Conservation (phyloP, 2,888 invertebrate species). For the Notocelia uddmanniana region DNA sequence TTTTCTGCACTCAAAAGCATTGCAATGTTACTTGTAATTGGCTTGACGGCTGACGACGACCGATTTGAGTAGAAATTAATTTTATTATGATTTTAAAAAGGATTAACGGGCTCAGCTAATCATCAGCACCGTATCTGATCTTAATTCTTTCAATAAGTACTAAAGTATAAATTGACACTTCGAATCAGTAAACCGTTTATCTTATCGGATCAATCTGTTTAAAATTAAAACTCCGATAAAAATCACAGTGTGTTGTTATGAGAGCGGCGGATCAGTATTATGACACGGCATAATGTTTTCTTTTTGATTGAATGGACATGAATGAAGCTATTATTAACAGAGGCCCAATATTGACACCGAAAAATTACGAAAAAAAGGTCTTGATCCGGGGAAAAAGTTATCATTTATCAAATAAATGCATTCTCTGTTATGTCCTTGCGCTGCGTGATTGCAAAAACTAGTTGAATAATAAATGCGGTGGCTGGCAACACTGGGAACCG, state of each 20-base stretch:
- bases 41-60: constrained; percentile 77
- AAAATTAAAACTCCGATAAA: constrained; percentile 64
- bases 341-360: constrained; percentile 72
- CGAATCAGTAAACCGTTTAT: constrained; percentile 56
- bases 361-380: constrained; percentile 68
- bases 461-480: constrained; percentile 81
- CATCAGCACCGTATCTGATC: constrained; percentile 24
- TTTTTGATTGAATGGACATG: constrained; percentile 68
- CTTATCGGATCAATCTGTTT: constrained; percentile 67
- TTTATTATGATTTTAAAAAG: constrained; percentile 53
- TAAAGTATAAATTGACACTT: constrained; percentile 48
- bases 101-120: constrained; percentile 51
- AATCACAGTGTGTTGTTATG: constrained; percentile 67
- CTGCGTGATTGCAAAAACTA: constrained; percentile 84
- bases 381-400: constrained; percentile 65
- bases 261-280: constrained; percentile 62
- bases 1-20: constrained; percentile 80
- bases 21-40: constrained; percentile 83
- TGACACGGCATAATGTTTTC: constrained; percentile 68
- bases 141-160: constrained; percentile 46
- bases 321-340: constrained; percentile 67
- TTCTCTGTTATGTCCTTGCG: constrained; percentile 81
- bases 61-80: constrained; percentile 74
- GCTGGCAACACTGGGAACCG: constrained; percentile 80
- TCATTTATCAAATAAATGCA: constrained; percentile 84